These are phyloP conservation scores for Drosophila grimshawi DNA, from an alignment of 1,140 invertebrate genomes.

Conservation along the genomic window DNA sequence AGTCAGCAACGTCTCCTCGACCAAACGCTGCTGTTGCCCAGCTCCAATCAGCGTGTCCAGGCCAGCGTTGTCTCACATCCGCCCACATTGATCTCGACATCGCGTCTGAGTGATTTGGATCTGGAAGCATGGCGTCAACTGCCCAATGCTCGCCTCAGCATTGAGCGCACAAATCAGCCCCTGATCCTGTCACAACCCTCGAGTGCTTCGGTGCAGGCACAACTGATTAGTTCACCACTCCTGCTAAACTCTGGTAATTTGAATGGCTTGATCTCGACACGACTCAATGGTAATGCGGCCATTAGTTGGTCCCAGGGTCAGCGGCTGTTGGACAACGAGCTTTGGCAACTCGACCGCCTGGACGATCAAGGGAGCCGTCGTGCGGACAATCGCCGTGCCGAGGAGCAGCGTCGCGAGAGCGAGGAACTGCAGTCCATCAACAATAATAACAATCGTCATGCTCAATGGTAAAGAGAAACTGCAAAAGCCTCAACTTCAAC, in stretches of 20 bases:
- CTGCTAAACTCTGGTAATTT: slow-evolving; percentile 60
- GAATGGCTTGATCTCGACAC: slow-evolving; percentile 66
- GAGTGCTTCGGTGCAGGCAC: slow-evolving; percentile 78
- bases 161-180: slow-evolving; percentile 69
- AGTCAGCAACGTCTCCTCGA: slow-evolving; percentile 59
- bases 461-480: slow-evolving; percentile 48
- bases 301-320: slow-evolving; percentile 65
- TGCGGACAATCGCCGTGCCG: neutral
- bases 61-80: slow-evolving; percentile 75
- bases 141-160: slow-evolving; percentile 58
- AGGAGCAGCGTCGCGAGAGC: slow-evolving; percentile 50
- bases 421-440: slow-evolving; percentile 45
- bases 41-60: slow-evolving; percentile 56
- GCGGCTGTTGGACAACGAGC: slow-evolving; percentile 57
- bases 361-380: slow-evolving; percentile 46
- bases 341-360: slow-evolving; percentile 67
- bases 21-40: slow-evolving; percentile 64
- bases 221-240: slow-evolving; percentile 71
- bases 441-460: slow-evolving; percentile 30
- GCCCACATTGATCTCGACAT: slow-evolving; percentile 66
- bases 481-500: slow-evolving; percentile 32
- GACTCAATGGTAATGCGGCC: slow-evolving; percentile 66
- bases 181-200: slow-evolving; percentile 70
- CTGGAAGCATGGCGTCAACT: slow-evolving; percentile 70
- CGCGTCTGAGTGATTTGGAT: slow-evolving; percentile 48